Evolutionary conservation across 2,888 invertebrate species (phyloP).

Genomic region (Sinodicranocentrus sp.): DNA sequence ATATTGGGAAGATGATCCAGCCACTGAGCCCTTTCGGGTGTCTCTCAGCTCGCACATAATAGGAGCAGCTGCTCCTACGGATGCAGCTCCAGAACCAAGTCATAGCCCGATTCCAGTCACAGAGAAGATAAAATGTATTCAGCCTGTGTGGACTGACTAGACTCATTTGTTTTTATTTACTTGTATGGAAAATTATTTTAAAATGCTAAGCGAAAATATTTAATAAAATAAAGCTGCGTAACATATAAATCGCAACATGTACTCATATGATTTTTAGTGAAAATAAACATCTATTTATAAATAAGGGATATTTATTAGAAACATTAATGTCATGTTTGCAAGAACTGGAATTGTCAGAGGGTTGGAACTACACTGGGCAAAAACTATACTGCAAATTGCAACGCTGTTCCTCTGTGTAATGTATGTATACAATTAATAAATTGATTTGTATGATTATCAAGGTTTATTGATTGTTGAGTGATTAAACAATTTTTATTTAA

Average conservation of each 20-base stretch:
- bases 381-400: too few species aligned
- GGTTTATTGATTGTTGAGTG: too few species aligned
- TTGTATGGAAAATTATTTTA: too few species aligned
- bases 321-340: too few species aligned
- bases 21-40: constrained; percentile 74
- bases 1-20: constrained; percentile 78
- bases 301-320: too few species aligned
- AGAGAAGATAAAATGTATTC: constrained; percentile 76
- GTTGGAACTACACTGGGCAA: too few species aligned
- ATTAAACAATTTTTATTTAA: too few species aligned
- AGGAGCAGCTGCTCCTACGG: constrained; percentile 29
- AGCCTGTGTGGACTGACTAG: constrained; percentile 78
- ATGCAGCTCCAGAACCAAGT: constrained; percentile 58
- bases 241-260: not conserved
- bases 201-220: not conserved
- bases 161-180: not conserved
- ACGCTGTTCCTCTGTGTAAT: too few species aligned
- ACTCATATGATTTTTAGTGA: not conserved
- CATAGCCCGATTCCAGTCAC: constrained; percentile 76
- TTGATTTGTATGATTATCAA: too few species aligned
- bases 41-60: constrained; percentile 46
- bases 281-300: not conserved
- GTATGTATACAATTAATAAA: too few species aligned
- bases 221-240: constrained; percentile 1
- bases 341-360: too few species aligned